A percentile compares a stretch with the other conserved stretches of the same genome.
phyloP scores from a whole-genome alignment of 1,140 invertebrate genomes.

The Diorhabda elongata region DNA sequence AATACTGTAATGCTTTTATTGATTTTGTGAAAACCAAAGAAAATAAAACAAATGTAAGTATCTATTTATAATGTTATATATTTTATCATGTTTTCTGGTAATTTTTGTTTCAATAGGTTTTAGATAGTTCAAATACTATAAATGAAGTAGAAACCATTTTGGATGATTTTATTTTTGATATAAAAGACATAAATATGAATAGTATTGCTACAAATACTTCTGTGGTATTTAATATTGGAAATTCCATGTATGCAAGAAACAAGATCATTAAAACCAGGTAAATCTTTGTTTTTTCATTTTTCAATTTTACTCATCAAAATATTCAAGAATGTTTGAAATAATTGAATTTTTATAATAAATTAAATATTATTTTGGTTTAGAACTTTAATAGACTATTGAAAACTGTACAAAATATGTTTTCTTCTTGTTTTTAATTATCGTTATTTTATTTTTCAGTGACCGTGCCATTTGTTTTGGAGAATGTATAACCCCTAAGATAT shows the following conservation, averaged over 20 bases:
- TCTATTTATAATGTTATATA: neutral
- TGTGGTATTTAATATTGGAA: constrained; percentile 29
- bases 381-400: neutral
- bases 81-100: neutral
- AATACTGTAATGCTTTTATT: constrained; percentile 16
- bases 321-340: neutral
- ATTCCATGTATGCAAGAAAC: constrained; percentile 24
- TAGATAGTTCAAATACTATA: neutral
- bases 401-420: neutral
- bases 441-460: constrained; percentile 7
- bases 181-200: constrained; percentile 20
- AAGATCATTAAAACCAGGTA: constrained; percentile 28
- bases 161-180: constrained; percentile 26
- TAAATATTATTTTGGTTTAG: neutral
- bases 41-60: neutral
- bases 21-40: constrained; percentile 6
- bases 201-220: constrained; percentile 28
- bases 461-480: constrained; percentile 11
- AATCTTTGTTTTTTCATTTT: neutral
- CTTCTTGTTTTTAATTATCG: neutral
- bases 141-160: constrained; percentile 22
- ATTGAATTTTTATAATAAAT: neutral
- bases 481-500: constrained; percentile 5
- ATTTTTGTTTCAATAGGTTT: neutral
- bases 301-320: neutral